Conservation (phyloP, 2,113 vertebrate genomes). For the Psilopogon haemacephalus region DNA sequence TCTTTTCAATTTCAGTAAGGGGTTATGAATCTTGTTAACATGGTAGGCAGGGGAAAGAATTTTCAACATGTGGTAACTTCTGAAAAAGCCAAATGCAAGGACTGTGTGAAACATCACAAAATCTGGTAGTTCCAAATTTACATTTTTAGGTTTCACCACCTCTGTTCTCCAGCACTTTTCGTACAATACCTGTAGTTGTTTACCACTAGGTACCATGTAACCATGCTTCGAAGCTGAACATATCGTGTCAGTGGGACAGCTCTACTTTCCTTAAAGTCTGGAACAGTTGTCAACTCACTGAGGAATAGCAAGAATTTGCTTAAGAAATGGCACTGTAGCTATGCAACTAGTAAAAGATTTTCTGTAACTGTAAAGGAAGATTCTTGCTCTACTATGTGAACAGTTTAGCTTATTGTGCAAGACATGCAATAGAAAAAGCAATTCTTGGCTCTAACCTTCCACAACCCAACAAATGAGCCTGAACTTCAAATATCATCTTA, state of each 20-base stretch:
- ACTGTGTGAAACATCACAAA: not conserved
- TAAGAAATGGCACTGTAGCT: not conserved
- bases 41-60: not conserved
- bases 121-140: not conserved
- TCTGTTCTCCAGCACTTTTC: not conserved
- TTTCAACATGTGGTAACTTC: not conserved
- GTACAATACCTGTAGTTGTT: not conserved
- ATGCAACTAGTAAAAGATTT: not conserved
- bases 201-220: not conserved
- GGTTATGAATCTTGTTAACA: not conserved
- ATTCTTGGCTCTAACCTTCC: not conserved
- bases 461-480: not conserved
- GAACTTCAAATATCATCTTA: not conserved
- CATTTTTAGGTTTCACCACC: not conserved
- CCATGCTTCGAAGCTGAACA: not conserved
- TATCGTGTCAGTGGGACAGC: not conserved
- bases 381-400: not conserved
- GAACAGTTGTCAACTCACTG: not conserved
- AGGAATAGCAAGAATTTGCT: not conserved
- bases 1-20: not conserved
- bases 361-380: not conserved
- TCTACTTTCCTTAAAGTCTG: not conserved
- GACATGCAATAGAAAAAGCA: not conserved
- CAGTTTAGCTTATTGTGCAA: not conserved
- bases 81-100: not conserved